Evolutionary conservation across 2,113 vertebrate genomes (phyloP).

Genomic region (Pterocles orientalis): DNA sequence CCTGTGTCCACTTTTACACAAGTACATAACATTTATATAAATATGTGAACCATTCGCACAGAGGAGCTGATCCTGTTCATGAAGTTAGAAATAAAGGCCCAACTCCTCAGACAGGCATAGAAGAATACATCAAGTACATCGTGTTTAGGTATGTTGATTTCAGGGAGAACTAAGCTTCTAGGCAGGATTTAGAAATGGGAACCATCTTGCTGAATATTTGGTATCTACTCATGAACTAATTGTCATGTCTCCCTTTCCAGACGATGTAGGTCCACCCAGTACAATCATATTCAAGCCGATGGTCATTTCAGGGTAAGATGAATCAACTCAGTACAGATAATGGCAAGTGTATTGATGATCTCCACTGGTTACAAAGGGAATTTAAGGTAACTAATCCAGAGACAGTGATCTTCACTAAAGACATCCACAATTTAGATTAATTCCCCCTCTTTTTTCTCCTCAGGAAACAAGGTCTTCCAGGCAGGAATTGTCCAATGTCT

Average conservation of each 20-base stretch:
- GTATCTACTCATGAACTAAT: not conserved
- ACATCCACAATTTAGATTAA: not conserved
- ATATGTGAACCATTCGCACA: not conserved
- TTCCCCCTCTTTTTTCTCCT: not conserved
- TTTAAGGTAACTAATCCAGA: not conserved
- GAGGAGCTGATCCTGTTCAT: not conserved
- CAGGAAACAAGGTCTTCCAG: not conserved
- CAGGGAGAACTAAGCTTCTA: not conserved
- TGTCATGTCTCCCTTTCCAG: not conserved
- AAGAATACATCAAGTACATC: not conserved
- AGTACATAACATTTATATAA: not conserved
- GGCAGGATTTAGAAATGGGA: not conserved
- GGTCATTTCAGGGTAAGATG: not conserved
- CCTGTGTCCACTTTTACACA: not conserved
- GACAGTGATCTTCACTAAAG: not conserved
- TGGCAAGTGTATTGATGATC: not conserved
- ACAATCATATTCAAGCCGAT: not conserved
- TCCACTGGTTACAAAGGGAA: not conserved
- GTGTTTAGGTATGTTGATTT: not conserved
- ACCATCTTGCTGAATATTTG: not conserved
- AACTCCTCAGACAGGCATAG: not conserved
- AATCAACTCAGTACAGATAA: not conserved
- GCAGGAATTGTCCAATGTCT: not conserved
- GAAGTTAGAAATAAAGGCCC: not conserved
- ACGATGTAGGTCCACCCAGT: not conserved